Base-by-base conservation (phyloP, 2,888 invertebrate species). In the Latrodectus elegans region DNA sequence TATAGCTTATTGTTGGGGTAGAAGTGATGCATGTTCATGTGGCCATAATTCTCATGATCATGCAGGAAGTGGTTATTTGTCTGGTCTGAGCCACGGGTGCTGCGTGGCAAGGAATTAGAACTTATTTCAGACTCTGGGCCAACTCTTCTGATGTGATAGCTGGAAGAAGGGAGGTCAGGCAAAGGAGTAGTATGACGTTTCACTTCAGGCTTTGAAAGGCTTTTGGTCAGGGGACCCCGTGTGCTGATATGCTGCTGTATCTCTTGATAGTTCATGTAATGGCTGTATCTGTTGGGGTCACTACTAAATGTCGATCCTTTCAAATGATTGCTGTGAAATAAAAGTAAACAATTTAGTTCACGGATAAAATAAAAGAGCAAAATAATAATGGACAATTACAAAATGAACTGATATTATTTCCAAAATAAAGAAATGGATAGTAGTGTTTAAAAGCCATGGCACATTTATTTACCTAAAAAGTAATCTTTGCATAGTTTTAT, bases 231-330 rank as follows among this genome's bases (percentile, higher is more conserved):
- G 26, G 88, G 77, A 12, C 70, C 78, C 12, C 78, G 77, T 17
- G 88, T 85, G 8, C 77, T 88, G 17, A 91, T 89, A 80, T 96
- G 96, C 91, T 95, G 95, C 92, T 96, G 96, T 91, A 96, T 94
- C 93, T 96, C 96, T 92, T 96, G 95, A 91, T 96, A 96, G 92
- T 96, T 96, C 90, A 96, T 96, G 92, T 96, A 96, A 92, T 96
- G 96, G 70, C 94, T 94, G 91, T 94, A 94, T 60, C 94, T 93
- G 84, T 93, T 93, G 1, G 94, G 92, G 86, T 94, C 94, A 4
- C 93, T 92, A 84, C 68, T 26, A 55, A 72, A 65, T 11, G 74
- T 38, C 9, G 67, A 65, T 10, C 64, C 51, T 81, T 67, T 74
- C 0, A 65, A 68, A 8, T 60, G 60, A 22, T 65, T 60, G 51